These are phyloP conservation scores for Scaptomyza polygonia DNA, from an alignment of 2,888 invertebrate species.

Conservation along the genomic window DNA sequence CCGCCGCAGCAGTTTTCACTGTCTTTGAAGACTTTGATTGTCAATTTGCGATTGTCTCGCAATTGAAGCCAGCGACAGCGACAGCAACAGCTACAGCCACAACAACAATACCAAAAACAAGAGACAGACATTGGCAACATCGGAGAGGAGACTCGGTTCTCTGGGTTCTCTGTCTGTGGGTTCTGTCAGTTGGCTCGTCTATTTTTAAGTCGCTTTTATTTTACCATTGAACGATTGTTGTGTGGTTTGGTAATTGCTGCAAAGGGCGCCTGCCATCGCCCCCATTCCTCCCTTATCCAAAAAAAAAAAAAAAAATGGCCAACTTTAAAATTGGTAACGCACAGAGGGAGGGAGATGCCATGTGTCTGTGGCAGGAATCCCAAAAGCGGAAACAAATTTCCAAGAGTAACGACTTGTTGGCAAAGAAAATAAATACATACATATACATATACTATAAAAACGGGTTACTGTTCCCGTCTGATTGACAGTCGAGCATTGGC, in stretches of 20 bases:
- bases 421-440: constrained; percentile 13
- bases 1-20: constrained; percentile 77
- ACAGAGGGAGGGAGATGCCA: constrained; percentile 24
- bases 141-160: constrained; percentile 50
- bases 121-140: constrained; percentile 27
- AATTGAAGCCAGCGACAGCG: constrained; percentile 67
- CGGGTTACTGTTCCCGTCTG: constrained; percentile 54
- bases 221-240: constrained; percentile 77
- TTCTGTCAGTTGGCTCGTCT: constrained; percentile 72
- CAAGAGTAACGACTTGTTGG: constrained; percentile 62
- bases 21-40: constrained; percentile 80
- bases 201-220: constrained; percentile 79
- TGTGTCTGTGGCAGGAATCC: constrained; percentile 45
- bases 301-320: too few species aligned
- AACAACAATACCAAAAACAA: constrained; percentile 12
- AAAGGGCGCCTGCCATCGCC: constrained; percentile 58
- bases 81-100: constrained; percentile 41
- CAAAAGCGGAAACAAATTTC: constrained; percentile 74
- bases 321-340: constrained; percentile 78
- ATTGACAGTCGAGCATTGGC: constrained; percentile 71
- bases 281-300: neutral
- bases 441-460: too few species aligned
- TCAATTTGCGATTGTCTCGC: constrained; percentile 79
- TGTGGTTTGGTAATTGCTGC: constrained; percentile 77
- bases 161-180: constrained; percentile 44